Evolutionary conservation across 2,888 invertebrate genomes (phyloP), one percentile per base, ranked within the genome.

Genomic region (Acanthosepion pharaonis): DNA sequence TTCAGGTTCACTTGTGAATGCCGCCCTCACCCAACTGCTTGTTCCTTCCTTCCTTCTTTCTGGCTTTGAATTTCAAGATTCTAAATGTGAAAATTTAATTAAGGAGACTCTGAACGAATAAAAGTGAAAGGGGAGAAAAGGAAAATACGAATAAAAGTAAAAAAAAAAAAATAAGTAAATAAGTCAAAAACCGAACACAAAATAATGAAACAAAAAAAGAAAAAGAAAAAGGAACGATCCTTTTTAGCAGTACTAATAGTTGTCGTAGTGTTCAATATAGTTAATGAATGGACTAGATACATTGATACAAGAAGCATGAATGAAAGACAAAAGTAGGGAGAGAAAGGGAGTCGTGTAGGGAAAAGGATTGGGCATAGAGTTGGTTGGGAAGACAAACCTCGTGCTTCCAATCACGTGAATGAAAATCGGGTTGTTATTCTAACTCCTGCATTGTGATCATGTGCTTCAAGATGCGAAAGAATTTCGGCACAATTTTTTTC

Each of bases 121-220:
- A 33, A 33, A 78, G 78, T 15, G 11, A 11, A 78, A 78, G 78
- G n/a, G 11, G 8, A 55, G 18, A 55, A 59, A 59, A 59, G n/a
- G 11, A 78, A n/a, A 4, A 78, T 33, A 23, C n/a, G 18, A n/a
- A 23, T 0, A 6, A 18, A 15, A 11, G 78, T 9, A 9, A n/a
- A 11, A n/a, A 28, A n/a, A 33, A 33, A 15, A 23, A 11, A 33
- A n/a, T 78, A 33, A 15, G n/a, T 1, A 20, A 20, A 20, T 59
- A 59, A 55, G 20, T 15, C 20, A 55, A 55, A 59, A 59, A 59
- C 20, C 59, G 59, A 59, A 59, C 5, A 6, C 59, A 5, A 5
- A 20, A 5, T 20, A 18, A 20, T 0, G n/a, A n/a, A n/a, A 9
- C 0, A 9, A 9, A n/a, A n/a, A 9, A 1, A 11, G n/a, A 11